phyloP scores from a whole-genome alignment of 2,113 vertebrate species.

The Phyllostomus hastatus region DNA sequence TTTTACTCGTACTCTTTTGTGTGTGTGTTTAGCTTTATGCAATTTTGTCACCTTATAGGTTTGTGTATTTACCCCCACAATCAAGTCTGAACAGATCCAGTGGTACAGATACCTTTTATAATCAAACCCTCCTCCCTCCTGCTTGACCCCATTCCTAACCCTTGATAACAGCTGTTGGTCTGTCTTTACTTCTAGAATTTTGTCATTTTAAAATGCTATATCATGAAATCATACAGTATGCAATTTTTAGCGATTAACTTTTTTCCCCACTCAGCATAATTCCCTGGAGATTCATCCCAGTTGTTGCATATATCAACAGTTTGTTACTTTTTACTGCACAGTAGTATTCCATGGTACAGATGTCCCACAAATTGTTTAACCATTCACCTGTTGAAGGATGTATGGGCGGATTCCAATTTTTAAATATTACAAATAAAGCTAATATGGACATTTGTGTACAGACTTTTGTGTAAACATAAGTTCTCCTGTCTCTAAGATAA shows the following conservation, averaged over 20 bases:
- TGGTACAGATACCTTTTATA: background rate
- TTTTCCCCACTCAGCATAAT: background rate
- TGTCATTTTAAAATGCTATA: background rate
- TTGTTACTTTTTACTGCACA: no score
- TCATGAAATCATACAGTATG: background rate
- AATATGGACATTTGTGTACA: background rate
- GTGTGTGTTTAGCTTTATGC: background rate
- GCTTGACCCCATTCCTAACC: background rate
- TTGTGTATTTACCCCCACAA: background rate
- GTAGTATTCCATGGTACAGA: no score
- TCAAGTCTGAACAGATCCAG: background rate
- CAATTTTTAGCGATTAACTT: background rate
- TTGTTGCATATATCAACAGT: no score
- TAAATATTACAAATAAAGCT: background rate
- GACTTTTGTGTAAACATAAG: background rate
- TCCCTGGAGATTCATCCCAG: background rate
- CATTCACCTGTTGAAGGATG: background rate
- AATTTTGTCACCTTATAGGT: background rate
- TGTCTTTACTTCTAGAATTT: background rate
- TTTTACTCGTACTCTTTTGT: background rate
- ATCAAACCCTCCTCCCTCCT: background rate
- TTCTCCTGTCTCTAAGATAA: background rate
- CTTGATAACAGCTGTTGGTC: background rate
- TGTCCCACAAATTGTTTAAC: background rate
- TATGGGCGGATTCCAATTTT: background rate